Evolutionary conservation across 2,113 vertebrate genomes (phyloP), one percentile per base, ranked within the genome.

Genomic region (Trogon melanurus): DNA sequence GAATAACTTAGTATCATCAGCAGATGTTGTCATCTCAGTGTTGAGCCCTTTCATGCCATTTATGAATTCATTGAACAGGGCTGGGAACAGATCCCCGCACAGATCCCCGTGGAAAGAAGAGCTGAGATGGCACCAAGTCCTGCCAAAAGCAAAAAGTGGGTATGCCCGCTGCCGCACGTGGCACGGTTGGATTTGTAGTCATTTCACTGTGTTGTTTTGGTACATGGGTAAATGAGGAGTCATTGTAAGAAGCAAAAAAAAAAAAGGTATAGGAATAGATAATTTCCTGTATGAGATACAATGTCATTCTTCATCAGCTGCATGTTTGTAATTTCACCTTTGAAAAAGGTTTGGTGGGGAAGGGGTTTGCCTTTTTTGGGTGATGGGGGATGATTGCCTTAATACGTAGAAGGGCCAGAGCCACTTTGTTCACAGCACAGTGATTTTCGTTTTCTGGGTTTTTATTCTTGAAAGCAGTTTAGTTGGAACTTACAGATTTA

Each of bases 51-150:
- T 69, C 70, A 36, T 90, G 74, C 94, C 79, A 36, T 56, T 94
- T 85, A 64, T 61, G 74, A 93, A 87, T 88, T 95, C 54, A 15
- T 5, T 85, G 93, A 94, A 45, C 11, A 14, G 54, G 30, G 50
- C 76, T 94, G 93, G 96, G 89, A 96, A 61, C 93, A 48, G 88
- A 93, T 95, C 90, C 92, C 92, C 94, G 91, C 73, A 30, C n/a
- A 62, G 56, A 87, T 94, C 91, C 36, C 58, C 2, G 5, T 85
- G 53, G 81, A 75, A 85, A 51, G 88, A 93, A 67, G 71, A 74
- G 60, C 62, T 94, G 80, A 87, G 81, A 76, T 41, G 19, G 66
- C 50, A 87, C 74, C 45, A 27, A 81, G 38, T 60, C 69, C 38
- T 93, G 89, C 80, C 89, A 92, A 29, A 56, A 67, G 66, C 66